Evolutionary conservation across 2,888 invertebrate genomes (phyloP), one percentile per base, ranked within the genome.

Genomic region (Hypomecis punctinalis): DNA sequence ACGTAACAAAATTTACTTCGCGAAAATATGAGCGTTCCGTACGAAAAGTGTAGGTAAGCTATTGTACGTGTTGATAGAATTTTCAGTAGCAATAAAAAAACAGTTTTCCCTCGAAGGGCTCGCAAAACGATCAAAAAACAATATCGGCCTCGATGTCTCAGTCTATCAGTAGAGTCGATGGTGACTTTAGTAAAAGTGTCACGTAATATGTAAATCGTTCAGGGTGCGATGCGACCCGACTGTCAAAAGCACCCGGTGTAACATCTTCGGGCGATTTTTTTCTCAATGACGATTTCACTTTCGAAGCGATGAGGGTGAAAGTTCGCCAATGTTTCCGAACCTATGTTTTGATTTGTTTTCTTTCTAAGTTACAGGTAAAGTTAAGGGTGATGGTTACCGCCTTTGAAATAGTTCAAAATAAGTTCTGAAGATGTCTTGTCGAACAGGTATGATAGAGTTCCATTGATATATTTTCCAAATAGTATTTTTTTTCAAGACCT

Each of bases 181-280:
- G 83, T 75, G 85, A 85, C 81, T 82, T 91, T 82, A 79, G 86
- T 81, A 92, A 93, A 90, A 91, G 81, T 88, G 87, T 91, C 92
- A 92, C 92, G 92, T 93, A 90, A 85, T 91, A 93, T 93, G 91
- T 92, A 93, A 92, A 93, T 89, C 89, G 91, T 88, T 87, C 86
- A 90, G 90, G 89, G 89, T 85, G 89, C 84, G 86, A 89, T 91
- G 92, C 88, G 91, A 86, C 83, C 83, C 85, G 90, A 91, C 90
- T 92, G 90, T 88, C 90, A 91, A 91, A 87, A 78, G 76, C 90
- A 90, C 80, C 85, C 82, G 85, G 78, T 79, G 81, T 86, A 83
- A 85, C 82, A 86, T 88, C 86, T 85, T 77, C 66, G 71, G 79
- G 75, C 86, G 86, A 89, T 89, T 89, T 86, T 86, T 85, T 85